Conservation (phyloP, 2,113 vertebrate species). For the Lethenteron reissneri region DNA sequence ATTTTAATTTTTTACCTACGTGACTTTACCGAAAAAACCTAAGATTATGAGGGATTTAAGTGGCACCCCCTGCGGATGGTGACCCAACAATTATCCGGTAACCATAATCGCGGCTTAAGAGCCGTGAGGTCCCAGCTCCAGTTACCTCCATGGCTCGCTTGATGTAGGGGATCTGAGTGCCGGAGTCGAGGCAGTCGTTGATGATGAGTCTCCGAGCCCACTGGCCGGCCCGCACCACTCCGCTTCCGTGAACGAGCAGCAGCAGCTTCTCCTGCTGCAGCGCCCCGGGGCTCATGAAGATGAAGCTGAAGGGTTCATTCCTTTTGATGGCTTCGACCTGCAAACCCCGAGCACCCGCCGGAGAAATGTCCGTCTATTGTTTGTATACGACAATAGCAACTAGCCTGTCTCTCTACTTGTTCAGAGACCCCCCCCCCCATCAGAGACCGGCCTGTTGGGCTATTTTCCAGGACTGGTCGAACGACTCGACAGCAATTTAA, state of each 20-base stretch:
- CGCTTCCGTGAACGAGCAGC: constrained; percentile 75
- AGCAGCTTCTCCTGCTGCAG: constrained; percentile 67
- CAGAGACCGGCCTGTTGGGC: too few species aligned
- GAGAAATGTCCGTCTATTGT: neutral
- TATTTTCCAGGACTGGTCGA: too few species aligned
- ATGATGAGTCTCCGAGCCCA: constrained; percentile 90
- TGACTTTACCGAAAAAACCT: too few species aligned
- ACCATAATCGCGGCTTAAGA: too few species aligned
- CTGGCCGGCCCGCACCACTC: constrained; percentile 82
- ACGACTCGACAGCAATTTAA: too few species aligned
- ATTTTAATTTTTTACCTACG: too few species aligned
- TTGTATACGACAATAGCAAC: neutral
- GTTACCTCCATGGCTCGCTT: constrained; percentile 56
- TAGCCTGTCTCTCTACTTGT: neutral
- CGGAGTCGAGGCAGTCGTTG: constrained; percentile 80
- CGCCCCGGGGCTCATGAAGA: constrained; percentile 75
- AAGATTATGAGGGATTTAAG: too few species aligned
- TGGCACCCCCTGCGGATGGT: too few species aligned
- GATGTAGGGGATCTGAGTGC: constrained; percentile 89
- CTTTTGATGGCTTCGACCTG: constrained; percentile 54
- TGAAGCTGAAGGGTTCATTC: constrained; percentile 66
- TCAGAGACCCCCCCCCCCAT: too few species aligned
- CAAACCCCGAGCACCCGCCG: neutral
- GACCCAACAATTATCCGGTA: too few species aligned
- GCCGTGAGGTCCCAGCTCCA: too few species aligned